Evolutionary conservation across 2,113 vertebrate genomes (phyloP).

Genomic region (Hydrolagus affinis): DNA sequence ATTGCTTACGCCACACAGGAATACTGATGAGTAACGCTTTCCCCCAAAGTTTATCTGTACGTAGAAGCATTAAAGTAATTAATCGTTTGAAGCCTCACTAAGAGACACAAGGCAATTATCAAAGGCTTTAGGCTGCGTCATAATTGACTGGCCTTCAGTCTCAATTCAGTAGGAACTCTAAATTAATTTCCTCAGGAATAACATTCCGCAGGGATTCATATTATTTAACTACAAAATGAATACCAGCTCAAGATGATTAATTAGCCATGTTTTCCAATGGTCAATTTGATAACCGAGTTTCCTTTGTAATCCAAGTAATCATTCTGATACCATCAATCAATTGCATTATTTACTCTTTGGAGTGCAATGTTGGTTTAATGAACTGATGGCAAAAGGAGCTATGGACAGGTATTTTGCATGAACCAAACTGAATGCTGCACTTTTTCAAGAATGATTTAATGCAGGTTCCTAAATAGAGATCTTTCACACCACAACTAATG

Average conservation of each 20-base stretch:
- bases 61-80: not conserved
- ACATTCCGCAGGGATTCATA: not conserved
- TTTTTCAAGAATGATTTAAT: not conserved
- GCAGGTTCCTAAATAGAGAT: too few species aligned
- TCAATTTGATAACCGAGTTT: not conserved
- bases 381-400: not conserved
- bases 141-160: not conserved
- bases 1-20: too few species aligned
- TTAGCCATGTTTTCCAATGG: not conserved
- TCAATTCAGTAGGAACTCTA: not conserved
- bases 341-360: not conserved
- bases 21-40: not conserved
- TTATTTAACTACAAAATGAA: not conserved
- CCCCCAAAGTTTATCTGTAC: not conserved
- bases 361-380: not conserved
- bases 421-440: not conserved
- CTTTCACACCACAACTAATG: too few species aligned
- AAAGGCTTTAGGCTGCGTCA: not conserved
- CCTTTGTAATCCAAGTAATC: not conserved
- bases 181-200: not conserved
- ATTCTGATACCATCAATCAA: conserved; percentile 6
- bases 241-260: not conserved
- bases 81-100: not conserved
- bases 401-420: not conserved
- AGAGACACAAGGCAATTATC: not conserved